Evolutionary conservation across 2,888 invertebrate species (phyloP).

Genomic region (Sphaerolaimus hirsutus): DNA sequence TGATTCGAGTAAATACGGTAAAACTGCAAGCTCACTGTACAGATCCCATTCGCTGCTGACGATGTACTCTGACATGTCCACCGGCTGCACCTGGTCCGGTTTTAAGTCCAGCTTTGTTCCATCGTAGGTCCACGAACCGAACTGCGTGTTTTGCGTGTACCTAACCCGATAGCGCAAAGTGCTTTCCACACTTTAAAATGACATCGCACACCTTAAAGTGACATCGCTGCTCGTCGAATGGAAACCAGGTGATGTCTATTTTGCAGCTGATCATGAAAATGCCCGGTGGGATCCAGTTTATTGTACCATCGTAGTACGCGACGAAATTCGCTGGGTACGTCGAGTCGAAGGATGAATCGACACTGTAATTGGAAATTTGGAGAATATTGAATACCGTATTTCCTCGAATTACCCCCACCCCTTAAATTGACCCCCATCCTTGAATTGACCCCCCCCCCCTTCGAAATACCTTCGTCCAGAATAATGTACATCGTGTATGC

Average conservation of each 20-base stretch:
- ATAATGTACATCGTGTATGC: too few species aligned
- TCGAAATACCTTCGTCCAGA: too few species aligned
- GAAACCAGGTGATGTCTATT: conserved; percentile 97
- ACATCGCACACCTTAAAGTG: conserved; percentile 11
- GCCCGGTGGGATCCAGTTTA: conserved; percentile 74
- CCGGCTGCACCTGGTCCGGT: conserved; percentile 8
- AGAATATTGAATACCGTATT: too few species aligned
- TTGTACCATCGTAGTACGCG: conserved; percentile 75
- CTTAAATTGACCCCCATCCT: too few species aligned
- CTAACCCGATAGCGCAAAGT: background rate
- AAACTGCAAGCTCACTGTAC: conserved; percentile 1
- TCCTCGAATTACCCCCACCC: too few species aligned
- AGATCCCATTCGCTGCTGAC: conserved; percentile 14
- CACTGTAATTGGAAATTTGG: too few species aligned
- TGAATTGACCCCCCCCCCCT: too few species aligned
- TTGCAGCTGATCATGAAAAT: conserved; percentile 41
- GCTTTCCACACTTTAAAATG: background rate
- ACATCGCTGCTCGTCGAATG: conserved; percentile 65
- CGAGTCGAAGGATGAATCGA: conserved; percentile 92
- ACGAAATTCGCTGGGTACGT: conserved; percentile 93
- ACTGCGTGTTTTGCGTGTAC: conserved; percentile 6
- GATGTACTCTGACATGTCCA: conserved; percentile 14
- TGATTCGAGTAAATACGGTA: background rate
- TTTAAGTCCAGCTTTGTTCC: conserved; percentile 13
- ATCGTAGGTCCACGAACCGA: conserved; percentile 18